These are phyloP conservation scores for Scarus forsteni DNA, from an alignment of 2,797 vertebrate species.

Conservation along the genomic window DNA sequence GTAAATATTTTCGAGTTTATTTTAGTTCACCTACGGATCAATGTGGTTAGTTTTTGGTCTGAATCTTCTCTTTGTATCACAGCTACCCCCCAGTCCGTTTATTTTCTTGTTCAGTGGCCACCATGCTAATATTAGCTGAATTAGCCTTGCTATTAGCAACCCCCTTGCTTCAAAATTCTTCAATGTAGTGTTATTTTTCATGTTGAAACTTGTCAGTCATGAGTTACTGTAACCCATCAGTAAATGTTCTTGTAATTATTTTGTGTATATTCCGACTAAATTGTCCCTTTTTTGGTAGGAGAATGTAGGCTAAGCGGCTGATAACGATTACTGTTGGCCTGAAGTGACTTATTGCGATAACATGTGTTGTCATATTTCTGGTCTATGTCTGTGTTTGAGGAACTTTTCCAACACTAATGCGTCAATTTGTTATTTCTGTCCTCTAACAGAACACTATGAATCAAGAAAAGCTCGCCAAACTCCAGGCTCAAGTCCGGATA, in stretches of 20 bases:
- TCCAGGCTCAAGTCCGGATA: conserved; percentile 99
- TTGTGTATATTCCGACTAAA: no score
- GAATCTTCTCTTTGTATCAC: no score
- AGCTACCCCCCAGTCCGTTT: neutral
- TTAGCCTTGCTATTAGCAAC: conserved; percentile 33
- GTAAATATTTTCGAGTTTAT: conserved; percentile 31
- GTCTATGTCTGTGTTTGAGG: no score
- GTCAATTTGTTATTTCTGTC: neutral
- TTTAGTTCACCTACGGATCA: neutral
- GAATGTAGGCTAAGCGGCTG: conserved; percentile 8
- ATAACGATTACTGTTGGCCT: conserved; percentile 15
- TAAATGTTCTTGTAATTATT: no score
- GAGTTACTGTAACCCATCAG: no score
- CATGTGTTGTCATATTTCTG: conserved; percentile 12
- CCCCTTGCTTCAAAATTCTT: neutral
- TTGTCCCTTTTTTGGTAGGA: neutral
- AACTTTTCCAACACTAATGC: no score
- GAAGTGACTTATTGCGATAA: neutral
- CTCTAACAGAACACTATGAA: conserved; percentile 89
- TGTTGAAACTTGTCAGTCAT: neutral
- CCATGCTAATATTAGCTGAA: conserved; percentile 59
- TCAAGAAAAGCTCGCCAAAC: conserved; percentile 98
- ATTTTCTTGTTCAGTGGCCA: conserved; percentile 10
- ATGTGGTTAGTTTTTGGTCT: neutral
- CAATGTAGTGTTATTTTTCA: neutral